These are phyloP conservation scores for Lomographa bimaculata DNA, from an alignment of 2,888 invertebrate species.

Conservation along the genomic window DNA sequence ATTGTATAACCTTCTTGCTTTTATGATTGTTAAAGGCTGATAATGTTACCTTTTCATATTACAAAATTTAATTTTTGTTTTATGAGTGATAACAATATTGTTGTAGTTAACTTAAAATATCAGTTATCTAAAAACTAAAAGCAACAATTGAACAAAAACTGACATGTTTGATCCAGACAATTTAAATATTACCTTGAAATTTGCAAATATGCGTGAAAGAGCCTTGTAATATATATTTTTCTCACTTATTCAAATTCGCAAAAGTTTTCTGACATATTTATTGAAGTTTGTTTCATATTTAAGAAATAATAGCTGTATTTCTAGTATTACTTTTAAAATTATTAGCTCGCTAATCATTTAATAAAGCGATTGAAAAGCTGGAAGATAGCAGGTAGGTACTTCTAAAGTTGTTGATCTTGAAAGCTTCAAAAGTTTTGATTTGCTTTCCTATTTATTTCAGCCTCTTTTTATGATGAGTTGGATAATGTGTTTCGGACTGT, in stretches of 20 bases:
- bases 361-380: no score
- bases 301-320: no score
- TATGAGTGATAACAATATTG: slow-evolving; percentile 9
- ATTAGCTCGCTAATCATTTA: no score
- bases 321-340: no score
- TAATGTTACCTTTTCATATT: slow-evolving; percentile 1
- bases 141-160: no score
- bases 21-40: slow-evolving; percentile 4
- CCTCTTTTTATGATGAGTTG: no score
- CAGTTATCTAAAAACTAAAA: no score
- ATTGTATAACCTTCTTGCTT: slow-evolving; percentile 16
- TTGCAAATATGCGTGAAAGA: slow-evolving; percentile 14
- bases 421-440: slow-evolving; percentile 36
- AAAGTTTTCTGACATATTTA: not conserved
- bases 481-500: slow-evolving; percentile 41
- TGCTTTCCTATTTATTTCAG: no score
- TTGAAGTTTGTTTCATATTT: no score
- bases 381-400: slow-evolving; percentile 38
- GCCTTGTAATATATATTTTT: slow-evolving; percentile 13
- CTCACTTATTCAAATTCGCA: no score
- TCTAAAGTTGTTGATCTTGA: slow-evolving; percentile 39
- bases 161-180: no score
- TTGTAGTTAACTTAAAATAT: not conserved
- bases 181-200: slow-evolving; percentile 9
- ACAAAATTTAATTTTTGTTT: not conserved